These are phyloP conservation scores for Pavo muticus DNA, from an alignment of 2,113 vertebrate genomes.

Conservation along the genomic window DNA sequence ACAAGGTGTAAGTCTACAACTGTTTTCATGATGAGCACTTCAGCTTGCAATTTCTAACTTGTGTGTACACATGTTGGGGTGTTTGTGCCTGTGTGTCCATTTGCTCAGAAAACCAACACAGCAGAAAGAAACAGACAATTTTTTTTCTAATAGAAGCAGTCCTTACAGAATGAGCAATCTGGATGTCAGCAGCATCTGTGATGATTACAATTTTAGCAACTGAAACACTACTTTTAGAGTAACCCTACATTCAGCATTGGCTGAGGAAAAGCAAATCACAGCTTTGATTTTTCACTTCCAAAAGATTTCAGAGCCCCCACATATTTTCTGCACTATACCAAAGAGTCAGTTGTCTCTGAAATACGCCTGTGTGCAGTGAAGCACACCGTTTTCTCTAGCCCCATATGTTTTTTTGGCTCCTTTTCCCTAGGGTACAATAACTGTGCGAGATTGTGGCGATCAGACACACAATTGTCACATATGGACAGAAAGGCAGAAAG, in stretches of 20 bases:
- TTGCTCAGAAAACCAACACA: background rate
- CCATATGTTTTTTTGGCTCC: slow-evolving; percentile 70
- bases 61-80: background rate
- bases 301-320: background rate
- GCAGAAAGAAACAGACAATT: background rate
- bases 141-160: background rate
- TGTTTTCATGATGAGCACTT: background rate
- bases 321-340: slow-evolving; percentile 5
- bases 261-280: background rate
- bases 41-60: background rate
- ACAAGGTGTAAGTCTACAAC: background rate
- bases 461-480: slow-evolving; percentile 41
- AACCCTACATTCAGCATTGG: background rate
- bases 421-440: slow-evolving; percentile 71
- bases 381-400: slow-evolving; percentile 46
- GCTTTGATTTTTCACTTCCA: background rate
- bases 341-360: slow-evolving; percentile 24
- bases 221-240: background rate
- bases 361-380: slow-evolving; percentile 31
- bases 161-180: background rate
- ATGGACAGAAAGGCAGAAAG: slow-evolving; percentile 43
- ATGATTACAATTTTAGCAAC: background rate
- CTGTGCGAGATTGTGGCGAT: slow-evolving; percentile 38
- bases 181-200: background rate
- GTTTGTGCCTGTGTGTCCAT: background rate